Conservation (phyloP, 1,140 invertebrate genomes). For the Mesaphorura yosii region DNA sequence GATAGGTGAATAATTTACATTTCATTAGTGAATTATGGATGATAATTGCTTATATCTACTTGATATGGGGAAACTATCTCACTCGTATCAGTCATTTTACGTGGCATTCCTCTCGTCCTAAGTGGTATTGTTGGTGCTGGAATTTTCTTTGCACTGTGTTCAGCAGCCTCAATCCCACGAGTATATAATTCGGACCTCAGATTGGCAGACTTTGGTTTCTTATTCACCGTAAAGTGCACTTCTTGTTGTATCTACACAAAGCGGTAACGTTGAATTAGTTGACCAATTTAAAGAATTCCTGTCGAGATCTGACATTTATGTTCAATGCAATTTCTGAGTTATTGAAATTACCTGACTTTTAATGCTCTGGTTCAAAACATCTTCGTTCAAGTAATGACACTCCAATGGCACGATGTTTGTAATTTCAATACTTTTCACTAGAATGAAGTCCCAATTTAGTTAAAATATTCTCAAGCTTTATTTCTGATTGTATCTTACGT, state of each 20-base stretch:
- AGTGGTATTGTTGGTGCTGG: slow-evolving; percentile 79
- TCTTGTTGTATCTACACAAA: slow-evolving; percentile 39
- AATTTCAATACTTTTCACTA: slow-evolving; percentile 71
- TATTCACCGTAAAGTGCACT: slow-evolving; percentile 88
- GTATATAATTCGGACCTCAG: slow-evolving; percentile 77
- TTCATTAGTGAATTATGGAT: background rate
- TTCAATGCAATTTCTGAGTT: background rate
- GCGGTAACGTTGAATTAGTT: too few relatives aligned
- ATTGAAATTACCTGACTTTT: slow-evolving; percentile 41
- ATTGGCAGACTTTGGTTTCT: slow-evolving; percentile 88
- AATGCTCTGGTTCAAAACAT: slow-evolving; percentile 73
- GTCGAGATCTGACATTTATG: too few relatives aligned
- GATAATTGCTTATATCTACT: background rate
- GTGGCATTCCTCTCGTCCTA: slow-evolving; percentile 80
- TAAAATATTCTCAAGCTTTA: too few relatives aligned
- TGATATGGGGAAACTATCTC: slow-evolving; percentile 38
- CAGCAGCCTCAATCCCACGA: slow-evolving; percentile 75
- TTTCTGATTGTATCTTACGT: too few relatives aligned
- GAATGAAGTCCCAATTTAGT: slow-evolving; percentile 24
- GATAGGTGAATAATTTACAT: slow-evolving; percentile 25
- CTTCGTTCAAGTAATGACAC: slow-evolving; percentile 92
- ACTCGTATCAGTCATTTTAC: slow-evolving; percentile 94
- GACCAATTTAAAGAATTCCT: background rate
- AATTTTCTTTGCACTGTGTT: slow-evolving; percentile 73
- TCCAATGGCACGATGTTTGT: slow-evolving; percentile 81